These are phyloP conservation scores for Cacoxenus indagator DNA, from an alignment of 2,888 invertebrate genomes.

Conservation along the genomic window DNA sequence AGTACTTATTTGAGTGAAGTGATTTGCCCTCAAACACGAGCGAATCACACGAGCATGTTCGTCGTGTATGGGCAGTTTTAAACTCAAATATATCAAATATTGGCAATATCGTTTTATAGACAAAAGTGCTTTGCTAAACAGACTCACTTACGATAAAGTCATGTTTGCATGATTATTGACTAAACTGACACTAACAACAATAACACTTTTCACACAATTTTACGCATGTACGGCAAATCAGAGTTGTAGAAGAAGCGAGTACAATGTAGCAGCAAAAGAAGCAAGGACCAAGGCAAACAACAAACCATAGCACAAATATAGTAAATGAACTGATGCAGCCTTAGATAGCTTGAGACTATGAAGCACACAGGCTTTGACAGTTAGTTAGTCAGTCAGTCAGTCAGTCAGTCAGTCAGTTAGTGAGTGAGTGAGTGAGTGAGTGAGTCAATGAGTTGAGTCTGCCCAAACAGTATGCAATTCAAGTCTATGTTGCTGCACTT, in stretches of 20 bases:
- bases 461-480: too few species aligned
- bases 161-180: not conserved
- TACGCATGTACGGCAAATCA: not conserved
- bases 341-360: not conserved
- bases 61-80: too few species aligned
- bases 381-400: not conserved
- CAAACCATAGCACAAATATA: not conserved
- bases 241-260: not conserved
- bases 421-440: too few species aligned
- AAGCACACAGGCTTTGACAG: not conserved
- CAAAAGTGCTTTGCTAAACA: not conserved
- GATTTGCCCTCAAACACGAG: too few species aligned
- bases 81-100: too few species aligned
- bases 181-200: not conserved
- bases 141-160: not conserved
- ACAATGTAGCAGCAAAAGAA: not conserved
- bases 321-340: not conserved
- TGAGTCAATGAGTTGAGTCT: not conserved
- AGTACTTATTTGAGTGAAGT: too few species aligned
- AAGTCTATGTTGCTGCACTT: not conserved
- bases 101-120: too few species aligned
- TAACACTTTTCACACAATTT: not conserved
- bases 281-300: not conserved
- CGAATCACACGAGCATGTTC: too few species aligned
- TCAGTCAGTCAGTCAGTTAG: not conserved